These are phyloP conservation scores for Amblyraja radiata DNA, from an alignment of 2,797 vertebrate species.

Conservation along the genomic window DNA sequence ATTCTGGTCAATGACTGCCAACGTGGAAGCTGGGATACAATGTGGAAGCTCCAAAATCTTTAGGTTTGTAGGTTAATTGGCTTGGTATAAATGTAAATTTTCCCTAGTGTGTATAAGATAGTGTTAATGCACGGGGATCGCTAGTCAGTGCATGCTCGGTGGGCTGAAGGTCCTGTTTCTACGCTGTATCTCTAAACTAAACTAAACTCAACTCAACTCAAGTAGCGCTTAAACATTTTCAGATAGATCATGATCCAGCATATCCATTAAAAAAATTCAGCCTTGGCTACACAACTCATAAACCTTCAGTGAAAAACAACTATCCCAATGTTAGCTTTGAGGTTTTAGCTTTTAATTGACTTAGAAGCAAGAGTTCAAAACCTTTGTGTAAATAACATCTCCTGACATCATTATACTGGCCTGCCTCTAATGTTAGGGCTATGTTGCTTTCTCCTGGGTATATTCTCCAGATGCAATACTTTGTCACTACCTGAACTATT, in stretches of 20 bases:
- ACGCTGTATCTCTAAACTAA: too few relatives aligned
- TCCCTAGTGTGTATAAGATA: too few relatives aligned
- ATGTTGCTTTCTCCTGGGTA: neutral
- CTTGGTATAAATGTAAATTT: too few relatives aligned
- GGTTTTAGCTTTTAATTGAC: neutral
- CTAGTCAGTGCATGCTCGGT: too few relatives aligned
- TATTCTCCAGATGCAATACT: neutral
- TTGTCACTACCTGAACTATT: neutral
- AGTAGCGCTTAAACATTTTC: neutral
- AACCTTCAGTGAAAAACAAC: neutral
- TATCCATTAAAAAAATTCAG: neutral
- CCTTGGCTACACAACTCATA: neutral
- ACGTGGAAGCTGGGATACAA: neutral
- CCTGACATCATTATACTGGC: neutral
- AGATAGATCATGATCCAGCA: neutral
- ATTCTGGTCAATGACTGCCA: neutral
- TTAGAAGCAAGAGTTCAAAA: neutral
- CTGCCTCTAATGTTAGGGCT: neutral
- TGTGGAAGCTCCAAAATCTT: too few relatives aligned
- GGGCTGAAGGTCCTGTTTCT: too few relatives aligned
- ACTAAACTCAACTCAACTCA: neutral
- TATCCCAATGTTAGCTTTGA: neutral
- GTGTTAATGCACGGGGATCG: too few relatives aligned
- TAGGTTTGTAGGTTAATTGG: too few relatives aligned
- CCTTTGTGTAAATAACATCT: neutral